Percentiles rank a stretch among this genome's conserved stretches.
Conservation (phyloP, 1,140 invertebrate genomes). For the Oreohelix idahoensis region DNA sequence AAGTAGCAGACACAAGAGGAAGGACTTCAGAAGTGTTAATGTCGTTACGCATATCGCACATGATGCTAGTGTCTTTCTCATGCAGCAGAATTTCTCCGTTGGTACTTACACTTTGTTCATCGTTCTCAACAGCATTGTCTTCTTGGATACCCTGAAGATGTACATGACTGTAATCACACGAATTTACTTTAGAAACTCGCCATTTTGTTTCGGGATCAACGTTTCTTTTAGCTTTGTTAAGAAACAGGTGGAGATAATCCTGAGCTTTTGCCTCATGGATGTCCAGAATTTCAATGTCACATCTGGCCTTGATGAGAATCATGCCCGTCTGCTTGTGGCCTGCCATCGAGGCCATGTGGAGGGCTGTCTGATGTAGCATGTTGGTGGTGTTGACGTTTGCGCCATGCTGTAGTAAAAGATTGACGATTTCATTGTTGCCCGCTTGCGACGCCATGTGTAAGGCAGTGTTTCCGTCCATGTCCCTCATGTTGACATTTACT, state of each 20-base stretch:
- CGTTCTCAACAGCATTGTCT: neutral
- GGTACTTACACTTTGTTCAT: neutral
- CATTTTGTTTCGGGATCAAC: slow-evolving; percentile 1
- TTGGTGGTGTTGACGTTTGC: slow-evolving; percentile 59
- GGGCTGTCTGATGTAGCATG: slow-evolving; percentile 56
- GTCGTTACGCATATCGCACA: neutral
- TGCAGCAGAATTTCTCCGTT: neutral
- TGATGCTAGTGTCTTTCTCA: neutral
- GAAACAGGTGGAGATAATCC: slow-evolving; percentile 48
- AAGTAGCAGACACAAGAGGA: neutral
- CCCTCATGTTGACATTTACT: slow-evolving; percentile 59
- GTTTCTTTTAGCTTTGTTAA: neutral
- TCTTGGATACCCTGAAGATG: neutral
- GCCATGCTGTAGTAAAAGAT: slow-evolving; percentile 44
- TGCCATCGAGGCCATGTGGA: slow-evolving; percentile 57
- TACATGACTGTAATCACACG: neutral
- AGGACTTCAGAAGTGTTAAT: neutral
- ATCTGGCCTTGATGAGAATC: slow-evolving; percentile 51
- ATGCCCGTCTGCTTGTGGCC: slow-evolving; percentile 47
- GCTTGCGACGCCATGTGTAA: slow-evolving; percentile 54
- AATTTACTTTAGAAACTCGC: neutral
- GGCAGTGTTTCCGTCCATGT: slow-evolving; percentile 62
- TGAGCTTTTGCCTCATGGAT: slow-evolving; percentile 54
- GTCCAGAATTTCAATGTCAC: slow-evolving; percentile 50
- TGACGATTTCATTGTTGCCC: neutral